Evolutionary conservation across 2,888 invertebrate genomes (phyloP).

Genomic region (Latrodectus hesperus): DNA sequence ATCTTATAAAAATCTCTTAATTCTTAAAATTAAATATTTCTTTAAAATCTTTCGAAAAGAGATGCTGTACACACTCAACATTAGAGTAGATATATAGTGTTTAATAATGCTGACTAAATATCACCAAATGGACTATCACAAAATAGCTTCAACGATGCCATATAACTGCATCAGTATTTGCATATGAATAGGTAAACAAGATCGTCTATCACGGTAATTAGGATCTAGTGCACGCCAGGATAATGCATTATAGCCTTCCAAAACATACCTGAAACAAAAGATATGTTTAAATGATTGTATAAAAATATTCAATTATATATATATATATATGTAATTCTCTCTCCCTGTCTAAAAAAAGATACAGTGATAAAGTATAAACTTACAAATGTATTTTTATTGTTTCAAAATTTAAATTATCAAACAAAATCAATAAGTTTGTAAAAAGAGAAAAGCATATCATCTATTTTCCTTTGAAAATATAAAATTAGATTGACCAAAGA

Average conservation of each 20-base stretch:
- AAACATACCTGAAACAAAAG: conserved; percentile 85
- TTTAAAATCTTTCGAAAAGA: conserved; percentile 38
- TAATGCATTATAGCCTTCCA: conserved; percentile 98
- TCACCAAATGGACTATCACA: conserved; percentile 76
- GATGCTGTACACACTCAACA: conserved; percentile 37
- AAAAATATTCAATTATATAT: too few species aligned
- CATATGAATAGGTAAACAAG: conserved; percentile 98
- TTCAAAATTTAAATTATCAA: too few species aligned
- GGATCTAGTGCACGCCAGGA: conserved; percentile 98
- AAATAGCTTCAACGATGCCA: conserved; percentile 92
- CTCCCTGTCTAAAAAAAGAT: too few species aligned
- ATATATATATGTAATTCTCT: too few species aligned
- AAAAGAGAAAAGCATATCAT: too few species aligned
- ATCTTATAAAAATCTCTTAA: conserved; percentile 34
- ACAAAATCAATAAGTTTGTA: too few species aligned
- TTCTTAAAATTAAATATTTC: conserved; percentile 45
- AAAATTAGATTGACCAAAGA: too few species aligned
- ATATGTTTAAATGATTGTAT: too few species aligned
- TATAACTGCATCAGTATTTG: conserved; percentile 98
- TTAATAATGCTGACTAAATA: conserved; percentile 36
- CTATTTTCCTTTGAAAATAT: too few species aligned
- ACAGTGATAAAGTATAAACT: too few species aligned
- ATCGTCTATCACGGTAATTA: conserved; percentile 93
- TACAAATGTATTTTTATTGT: too few species aligned
- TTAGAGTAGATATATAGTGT: conserved; percentile 30